A percentile compares a stretch with the other conserved stretches of the same genome.
phyloP scores from a whole-genome alignment of 2,888 invertebrate genomes.

The Aphelenchoides bicaudatus region DNA sequence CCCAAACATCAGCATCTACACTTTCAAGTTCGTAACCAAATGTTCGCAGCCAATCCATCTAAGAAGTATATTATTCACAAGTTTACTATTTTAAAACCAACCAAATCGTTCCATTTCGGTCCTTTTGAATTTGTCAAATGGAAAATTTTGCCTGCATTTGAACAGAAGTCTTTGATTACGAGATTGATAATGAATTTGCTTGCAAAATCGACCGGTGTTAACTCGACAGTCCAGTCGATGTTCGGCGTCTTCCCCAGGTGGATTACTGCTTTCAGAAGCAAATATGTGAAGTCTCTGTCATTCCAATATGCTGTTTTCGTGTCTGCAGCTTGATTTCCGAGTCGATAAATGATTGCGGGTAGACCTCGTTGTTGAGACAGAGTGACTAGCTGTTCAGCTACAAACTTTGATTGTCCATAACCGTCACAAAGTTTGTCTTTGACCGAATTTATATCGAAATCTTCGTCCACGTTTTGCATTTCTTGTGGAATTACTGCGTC shows the following conservation, averaged over 20 bases:
- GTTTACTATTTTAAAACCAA: too few species aligned
- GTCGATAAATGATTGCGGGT: constrained; percentile 62
- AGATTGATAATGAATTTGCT: constrained; percentile 59
- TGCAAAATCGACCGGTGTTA: constrained; percentile 64
- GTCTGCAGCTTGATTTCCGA: constrained; percentile 56
- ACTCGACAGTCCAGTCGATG: constrained; percentile 59
- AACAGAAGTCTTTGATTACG: constrained; percentile 53
- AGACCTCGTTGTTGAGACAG: constrained; percentile 61
- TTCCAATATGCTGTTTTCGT: constrained; percentile 60
- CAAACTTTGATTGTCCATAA: constrained; percentile 63
- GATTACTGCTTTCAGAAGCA: constrained; percentile 60
- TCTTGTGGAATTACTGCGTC: constrained; percentile 62
- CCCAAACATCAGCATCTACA: constrained; percentile 60
- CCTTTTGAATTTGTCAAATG: constrained; percentile 61
- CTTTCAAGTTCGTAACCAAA: constrained; percentile 60
- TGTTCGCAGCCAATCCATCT: constrained; percentile 62
- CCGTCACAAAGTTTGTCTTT: constrained; percentile 60
- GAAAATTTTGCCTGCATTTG: constrained; percentile 61
- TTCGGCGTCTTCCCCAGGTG: constrained; percentile 57
- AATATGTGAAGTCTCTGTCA: constrained; percentile 62
- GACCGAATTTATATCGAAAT: constrained; percentile 50
- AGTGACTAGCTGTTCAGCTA: constrained; percentile 62
- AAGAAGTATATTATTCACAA: too few species aligned
- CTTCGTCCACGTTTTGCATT: constrained; percentile 57
- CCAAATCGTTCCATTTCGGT: constrained; percentile 56